Evolutionary conservation across 1,140 invertebrate species (phyloP), one percentile per base, ranked within the genome.

Genomic region (Trissolcus basalis): DNA sequence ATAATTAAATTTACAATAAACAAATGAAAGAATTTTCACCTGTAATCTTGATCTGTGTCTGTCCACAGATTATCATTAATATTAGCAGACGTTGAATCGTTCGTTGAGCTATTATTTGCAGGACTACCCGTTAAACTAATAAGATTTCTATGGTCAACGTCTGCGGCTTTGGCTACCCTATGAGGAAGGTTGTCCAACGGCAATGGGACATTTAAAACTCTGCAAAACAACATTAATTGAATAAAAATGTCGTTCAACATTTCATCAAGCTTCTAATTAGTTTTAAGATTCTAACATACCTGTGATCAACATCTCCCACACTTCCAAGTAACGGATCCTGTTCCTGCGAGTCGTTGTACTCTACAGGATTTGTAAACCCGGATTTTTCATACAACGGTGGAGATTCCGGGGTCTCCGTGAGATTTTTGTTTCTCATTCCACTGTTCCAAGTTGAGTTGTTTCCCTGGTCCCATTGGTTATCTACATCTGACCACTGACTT

Each of bases 61-160:
- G 84, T 78, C 86, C 85, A 87, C 14, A 86, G 56, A 51, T 48
- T 84, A 63, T 82, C 85, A 56, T 81, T 82, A 10, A 74, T 10
- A 0, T 68, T 70, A 4, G 60, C 15, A 10, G 80, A 50, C 48
- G 77, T 67, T 36, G 82, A 70, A 53, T 89, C 84, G 63, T 81
- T 80, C 39, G 80, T 74, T 10, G 73, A 71, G 64, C 78, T 79
- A 70, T 82, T 85, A 77, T 90, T 89, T 4, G 89, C 88, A 4
- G 92, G 92, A 77, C 93, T 93, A 32, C 93, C 93, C 9, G 94
- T 96, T 4, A 96, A 83, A 74, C 93, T 93, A 77, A 96, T 96
- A n/a, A 96, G 83, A 87, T 96, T 96, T 70, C 94, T 90, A 81
- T 96, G 94, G 86, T 95, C 94, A 13, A 95, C 93, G 84, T 95